phyloP scores from a whole-genome alignment of 2,888 invertebrate genomes.

The Cataglyphis altisquamis region DNA sequence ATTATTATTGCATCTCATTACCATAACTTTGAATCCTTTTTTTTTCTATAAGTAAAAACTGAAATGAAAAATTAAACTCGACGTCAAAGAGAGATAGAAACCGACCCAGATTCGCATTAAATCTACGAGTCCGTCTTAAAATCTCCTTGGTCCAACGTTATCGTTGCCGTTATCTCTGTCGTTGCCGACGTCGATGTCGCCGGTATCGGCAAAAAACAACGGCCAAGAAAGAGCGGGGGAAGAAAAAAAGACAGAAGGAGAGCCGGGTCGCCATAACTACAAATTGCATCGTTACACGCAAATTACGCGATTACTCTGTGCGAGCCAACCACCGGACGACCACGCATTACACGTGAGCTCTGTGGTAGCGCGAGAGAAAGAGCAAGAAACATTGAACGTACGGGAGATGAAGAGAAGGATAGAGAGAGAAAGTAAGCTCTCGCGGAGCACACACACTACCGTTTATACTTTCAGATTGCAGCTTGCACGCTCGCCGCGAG shows the following conservation, averaged over 20 bases:
- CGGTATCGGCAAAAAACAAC: constrained; percentile 57
- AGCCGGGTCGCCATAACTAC: constrained; percentile 79
- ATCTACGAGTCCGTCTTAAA: constrained; percentile 19
- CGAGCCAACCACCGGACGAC: constrained; percentile 68
- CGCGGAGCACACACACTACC: constrained; percentile 70
- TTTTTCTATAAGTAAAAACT: no score
- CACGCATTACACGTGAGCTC: constrained; percentile 58
- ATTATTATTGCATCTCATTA: neutral
- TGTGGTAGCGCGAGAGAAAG: constrained; percentile 45
- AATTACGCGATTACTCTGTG: constrained; percentile 81
- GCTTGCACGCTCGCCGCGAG: constrained; percentile 69
- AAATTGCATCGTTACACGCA: constrained; percentile 84
- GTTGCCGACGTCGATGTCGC: constrained; percentile 60
- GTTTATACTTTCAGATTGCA: constrained; percentile 81
- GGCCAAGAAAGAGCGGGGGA: neutral
- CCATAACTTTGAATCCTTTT: neutral
- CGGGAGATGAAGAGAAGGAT: constrained; percentile 13
- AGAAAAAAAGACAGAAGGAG: constrained; percentile 37
- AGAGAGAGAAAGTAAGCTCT: constrained; percentile 38
- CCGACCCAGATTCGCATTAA: neutral
- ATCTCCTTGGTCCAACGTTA: constrained; percentile 17
- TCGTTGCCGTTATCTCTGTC: constrained; percentile 48
- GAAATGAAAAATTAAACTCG: constrained; percentile 14
- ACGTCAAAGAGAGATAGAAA: constrained; percentile 23
- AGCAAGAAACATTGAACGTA: constrained; percentile 21